Evolutionary conservation across 2,797 vertebrate species (phyloP).

Genomic region (Rhodeus uyekii): DNA sequence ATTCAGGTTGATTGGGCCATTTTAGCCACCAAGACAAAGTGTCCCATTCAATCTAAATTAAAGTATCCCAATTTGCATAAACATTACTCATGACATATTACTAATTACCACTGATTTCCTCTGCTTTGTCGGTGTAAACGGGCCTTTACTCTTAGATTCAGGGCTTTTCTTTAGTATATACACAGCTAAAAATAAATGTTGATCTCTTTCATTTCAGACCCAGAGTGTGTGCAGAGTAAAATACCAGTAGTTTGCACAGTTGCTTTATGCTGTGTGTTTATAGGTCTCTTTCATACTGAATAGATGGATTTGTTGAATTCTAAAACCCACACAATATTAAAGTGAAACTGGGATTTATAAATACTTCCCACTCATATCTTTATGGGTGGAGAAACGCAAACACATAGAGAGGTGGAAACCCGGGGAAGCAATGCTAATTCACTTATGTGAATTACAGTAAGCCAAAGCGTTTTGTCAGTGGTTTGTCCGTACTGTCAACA

Average conservation of each 20-base stretch:
- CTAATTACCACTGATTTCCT: neutral
- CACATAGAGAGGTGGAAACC: conserved; percentile 41
- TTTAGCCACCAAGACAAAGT: neutral
- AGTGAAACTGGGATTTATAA: conserved; percentile 27
- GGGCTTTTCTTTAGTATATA: neutral
- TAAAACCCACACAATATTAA: conserved; percentile 26
- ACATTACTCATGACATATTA: neutral
- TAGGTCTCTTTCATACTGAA: conserved; percentile 1
- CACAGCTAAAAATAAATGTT: conserved; percentile 15
- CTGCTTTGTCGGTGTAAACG: neutral
- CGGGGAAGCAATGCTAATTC: conserved; percentile 22
- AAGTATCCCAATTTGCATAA: neutral
- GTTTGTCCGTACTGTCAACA: neutral
- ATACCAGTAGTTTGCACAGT: neutral
- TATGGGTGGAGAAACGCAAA: neutral
- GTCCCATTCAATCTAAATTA: neutral
- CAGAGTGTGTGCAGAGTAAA: neutral
- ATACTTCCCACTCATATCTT: conserved; percentile 17
- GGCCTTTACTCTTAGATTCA: neutral
- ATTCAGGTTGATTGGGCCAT: neutral
- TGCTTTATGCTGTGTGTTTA: neutral
- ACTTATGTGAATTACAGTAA: conserved; percentile 30
- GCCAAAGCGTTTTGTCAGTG: neutral
- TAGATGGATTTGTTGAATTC: conserved; percentile 5
- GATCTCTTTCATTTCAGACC: neutral